A percentile compares a stretch with the other conserved stretches of the same genome.
phyloP scores from a whole-genome alignment of 2,113 vertebrate genomes.

The Phyllopteryx taeniolatus region DNA sequence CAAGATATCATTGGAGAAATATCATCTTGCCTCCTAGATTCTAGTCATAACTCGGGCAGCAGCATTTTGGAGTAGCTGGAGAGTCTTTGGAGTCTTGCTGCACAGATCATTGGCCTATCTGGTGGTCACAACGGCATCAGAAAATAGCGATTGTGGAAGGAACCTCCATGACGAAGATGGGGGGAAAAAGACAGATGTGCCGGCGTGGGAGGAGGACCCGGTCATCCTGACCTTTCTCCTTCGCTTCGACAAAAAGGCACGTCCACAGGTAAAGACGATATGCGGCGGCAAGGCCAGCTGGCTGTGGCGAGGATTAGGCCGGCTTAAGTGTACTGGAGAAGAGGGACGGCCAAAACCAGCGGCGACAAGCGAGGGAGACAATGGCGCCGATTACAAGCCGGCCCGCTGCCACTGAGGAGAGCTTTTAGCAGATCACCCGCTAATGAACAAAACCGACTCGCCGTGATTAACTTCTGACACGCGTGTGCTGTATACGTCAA shows the following conservation, averaged over 20 bases:
- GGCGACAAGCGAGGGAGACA: constrained; percentile 59
- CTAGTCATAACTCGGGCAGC: no score
- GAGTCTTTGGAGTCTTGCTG: background rate
- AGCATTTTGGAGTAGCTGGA: background rate
- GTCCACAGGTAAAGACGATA: constrained; percentile 65
- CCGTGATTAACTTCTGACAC: constrained; percentile 60
- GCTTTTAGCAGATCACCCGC: constrained; percentile 61
- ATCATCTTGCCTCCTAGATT: no score
- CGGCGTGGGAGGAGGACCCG: background rate
- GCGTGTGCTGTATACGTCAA: background rate
- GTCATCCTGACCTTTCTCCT: background rate
- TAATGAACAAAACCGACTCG: constrained; percentile 39
- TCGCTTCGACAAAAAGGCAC: background rate
- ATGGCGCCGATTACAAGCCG: constrained; percentile 58
- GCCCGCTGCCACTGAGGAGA: constrained; percentile 45
- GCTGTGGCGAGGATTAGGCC: constrained; percentile 63
- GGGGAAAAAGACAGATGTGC: background rate
- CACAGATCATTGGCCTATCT: no score
- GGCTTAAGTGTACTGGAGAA: constrained; percentile 78
- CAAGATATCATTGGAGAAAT: no score
- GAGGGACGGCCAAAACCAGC: constrained; percentile 65
- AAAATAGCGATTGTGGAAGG: background rate
- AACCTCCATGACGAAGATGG: background rate
- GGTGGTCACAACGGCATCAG: no score
- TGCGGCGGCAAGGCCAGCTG: constrained; percentile 48